A percentile compares a stretch with the other conserved stretches of the same genome.
phyloP scores from a whole-genome alignment of 1,140 invertebrate species.

The Plectrocnemia conspersa region DNA sequence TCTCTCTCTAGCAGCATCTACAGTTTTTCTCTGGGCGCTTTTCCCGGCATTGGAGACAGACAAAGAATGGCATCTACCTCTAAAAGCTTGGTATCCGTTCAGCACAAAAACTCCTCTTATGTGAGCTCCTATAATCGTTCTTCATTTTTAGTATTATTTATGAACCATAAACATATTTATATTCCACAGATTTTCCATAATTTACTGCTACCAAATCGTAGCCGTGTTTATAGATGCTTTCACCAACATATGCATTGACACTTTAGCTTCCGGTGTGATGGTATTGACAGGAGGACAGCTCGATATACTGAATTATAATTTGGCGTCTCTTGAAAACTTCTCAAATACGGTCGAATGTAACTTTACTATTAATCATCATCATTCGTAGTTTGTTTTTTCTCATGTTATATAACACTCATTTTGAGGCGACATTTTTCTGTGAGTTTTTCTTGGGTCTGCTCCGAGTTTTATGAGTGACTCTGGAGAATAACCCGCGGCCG shows the following conservation, averaged over 20 bases:
- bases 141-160: too few species aligned
- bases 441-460: too few species aligned
- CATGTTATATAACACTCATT: too few species aligned
- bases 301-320: slow-evolving; percentile 30
- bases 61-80: slow-evolving; percentile 24
- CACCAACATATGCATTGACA: slow-evolving; percentile 32
- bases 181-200: slow-evolving; percentile 28
- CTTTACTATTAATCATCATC: too few species aligned
- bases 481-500: too few species aligned
- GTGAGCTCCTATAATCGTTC: too few species aligned
- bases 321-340: slow-evolving; percentile 12
- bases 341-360: too few species aligned
- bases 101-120: slow-evolving; percentile 21
- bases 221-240: slow-evolving; percentile 27
- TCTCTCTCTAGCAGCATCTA: slow-evolving; percentile 14
- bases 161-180: neutral
- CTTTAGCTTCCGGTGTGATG: slow-evolving; percentile 32
- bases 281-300: slow-evolving; percentile 30
- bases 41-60: slow-evolving; percentile 33
- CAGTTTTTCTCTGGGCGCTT: slow-evolving; percentile 29
- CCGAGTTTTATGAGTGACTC: too few species aligned
- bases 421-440: too few species aligned
- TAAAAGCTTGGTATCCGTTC: slow-evolving; percentile 39
- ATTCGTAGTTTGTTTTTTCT: too few species aligned
- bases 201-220: slow-evolving; percentile 36